Base-by-base conservation (phyloP, 2,888 invertebrate genomes). In the Hydriomena furcata region DNA sequence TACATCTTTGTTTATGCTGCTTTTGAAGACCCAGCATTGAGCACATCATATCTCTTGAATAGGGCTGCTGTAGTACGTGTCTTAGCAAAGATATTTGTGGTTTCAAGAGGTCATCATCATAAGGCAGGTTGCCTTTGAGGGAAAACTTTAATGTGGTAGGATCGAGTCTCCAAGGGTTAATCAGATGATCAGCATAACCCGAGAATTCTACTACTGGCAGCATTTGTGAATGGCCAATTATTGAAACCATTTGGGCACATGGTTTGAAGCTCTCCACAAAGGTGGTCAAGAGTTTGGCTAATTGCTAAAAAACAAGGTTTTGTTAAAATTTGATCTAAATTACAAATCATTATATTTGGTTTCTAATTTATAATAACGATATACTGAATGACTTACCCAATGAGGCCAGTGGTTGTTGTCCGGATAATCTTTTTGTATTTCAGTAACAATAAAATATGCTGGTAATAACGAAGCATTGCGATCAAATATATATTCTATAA, bases 11-110 rank as follows among this genome's bases (percentile, higher is more conserved):
- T 70, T 97, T 97, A 61, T 95, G 95, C 91, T 98, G 97, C 77
- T 98, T 98, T 73, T 97, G 98, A 12, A 99, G 89, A 30, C 97
- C 97, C 10, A 99, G 90, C 95, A 99, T 98, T 1, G 95, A 96
- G 66, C 97, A 98, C 63, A 98, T 97, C 96, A 98, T 97, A 73
- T 99, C 99, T 60, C 98, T 92, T 1, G 98, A 98, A 79, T 98
- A 99, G 0, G 98, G 97, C 76, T 99, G 98, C 71, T 97, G 97
- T 7, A 99, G 81, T 17, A 99, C 97, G 79, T 98, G 98, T 59
- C 96, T 91, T 20, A 99, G 82, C 24, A 99, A 86, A 25, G 94
- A 93, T 5, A 96, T 96, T 87, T 99, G 98, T 5, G 98, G 97
- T 75, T 97, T 95, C 8, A 96, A 82, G 21, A 98, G 79, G 71